Evolutionary conservation across 2,113 vertebrate genomes (phyloP).

Genomic region (Chaetorhynchus papuensis): DNA sequence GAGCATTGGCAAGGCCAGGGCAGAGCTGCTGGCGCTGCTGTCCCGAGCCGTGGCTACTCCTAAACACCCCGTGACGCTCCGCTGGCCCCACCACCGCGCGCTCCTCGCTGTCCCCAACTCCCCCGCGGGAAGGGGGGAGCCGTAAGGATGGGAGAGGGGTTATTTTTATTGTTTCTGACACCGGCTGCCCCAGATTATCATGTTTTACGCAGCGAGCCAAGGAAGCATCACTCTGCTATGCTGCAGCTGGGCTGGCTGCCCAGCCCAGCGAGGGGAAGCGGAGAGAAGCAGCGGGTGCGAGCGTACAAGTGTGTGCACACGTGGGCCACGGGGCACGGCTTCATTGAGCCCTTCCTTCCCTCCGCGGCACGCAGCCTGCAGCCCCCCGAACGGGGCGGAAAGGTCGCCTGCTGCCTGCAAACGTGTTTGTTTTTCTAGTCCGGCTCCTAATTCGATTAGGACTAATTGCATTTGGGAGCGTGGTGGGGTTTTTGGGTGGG

Average conservation of each 20-base stretch:
- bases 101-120: not conserved
- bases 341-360: not conserved
- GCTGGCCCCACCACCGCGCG: fast-evolving
- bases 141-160: not conserved
- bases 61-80: not conserved
- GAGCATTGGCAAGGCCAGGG: fast-evolving
- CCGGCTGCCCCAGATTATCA: slow-evolving; percentile 34
- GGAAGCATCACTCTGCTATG: slow-evolving; percentile 57
- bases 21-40: not conserved
- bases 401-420: not conserved
- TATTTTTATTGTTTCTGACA: slow-evolving; percentile 64
- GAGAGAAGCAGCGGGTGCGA: not conserved
- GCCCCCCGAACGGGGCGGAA: fast-evolving
- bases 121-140: fast-evolving
- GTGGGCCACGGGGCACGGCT: not conserved
- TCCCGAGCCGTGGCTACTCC: fast-evolving
- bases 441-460: slow-evolving; percentile 9
- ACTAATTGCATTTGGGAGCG: slow-evolving; percentile 40
- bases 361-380: fast-evolving
- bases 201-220: slow-evolving; percentile 15
- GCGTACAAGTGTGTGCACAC: not conserved
- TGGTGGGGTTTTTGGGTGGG: not conserved
- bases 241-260: slow-evolving; percentile 55
- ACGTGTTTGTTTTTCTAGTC: slow-evolving; percentile 19
- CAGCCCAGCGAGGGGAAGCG: not conserved